Percentiles rank a stretch among this genome's conserved stretches.
These are phyloP conservation scores for Drosophila pegasa DNA, from an alignment of 2,888 invertebrate species.

Conservation along the genomic window DNA sequence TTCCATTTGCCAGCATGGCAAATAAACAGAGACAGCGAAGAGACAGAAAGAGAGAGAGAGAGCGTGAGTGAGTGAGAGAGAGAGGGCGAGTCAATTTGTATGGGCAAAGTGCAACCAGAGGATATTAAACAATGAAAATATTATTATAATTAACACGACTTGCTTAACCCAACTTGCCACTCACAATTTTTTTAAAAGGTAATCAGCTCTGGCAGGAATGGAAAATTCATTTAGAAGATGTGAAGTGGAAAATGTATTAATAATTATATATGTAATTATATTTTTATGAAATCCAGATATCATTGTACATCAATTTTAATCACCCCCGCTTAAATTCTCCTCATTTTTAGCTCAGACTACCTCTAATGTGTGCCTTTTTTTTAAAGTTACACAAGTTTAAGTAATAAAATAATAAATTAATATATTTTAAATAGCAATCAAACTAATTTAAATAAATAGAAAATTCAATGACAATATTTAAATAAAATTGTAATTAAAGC, in stretches of 20 bases:
- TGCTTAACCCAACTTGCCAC: slow-evolving; percentile 1
- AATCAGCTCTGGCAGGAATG: slow-evolving; percentile 1
- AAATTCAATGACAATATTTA: too few species aligned
- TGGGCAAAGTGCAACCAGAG: slow-evolving; percentile 9
- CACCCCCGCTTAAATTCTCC: too few species aligned
- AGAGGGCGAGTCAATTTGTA: slow-evolving; percentile 1
- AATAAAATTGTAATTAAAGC: too few species aligned
- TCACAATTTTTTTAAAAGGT: background rate
- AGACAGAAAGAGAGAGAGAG: background rate
- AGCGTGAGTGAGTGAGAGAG: background rate
- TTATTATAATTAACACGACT: slow-evolving; percentile 29
- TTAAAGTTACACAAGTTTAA: too few species aligned
- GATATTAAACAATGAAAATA: slow-evolving; percentile 26
- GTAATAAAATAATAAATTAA: too few species aligned
- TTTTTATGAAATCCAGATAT: too few species aligned
- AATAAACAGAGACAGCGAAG: background rate
- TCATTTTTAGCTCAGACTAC: too few species aligned
- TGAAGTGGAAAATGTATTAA: background rate
- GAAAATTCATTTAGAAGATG: background rate
- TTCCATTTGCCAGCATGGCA: slow-evolving; percentile 38
- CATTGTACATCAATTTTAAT: too few species aligned
- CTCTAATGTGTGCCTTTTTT: too few species aligned
- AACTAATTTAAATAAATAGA: too few species aligned
- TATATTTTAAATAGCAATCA: too few species aligned
- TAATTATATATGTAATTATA: background rate